These are phyloP conservation scores for Eupithecia insigniata DNA, from an alignment of 2,888 invertebrate species.

Conservation along the genomic window DNA sequence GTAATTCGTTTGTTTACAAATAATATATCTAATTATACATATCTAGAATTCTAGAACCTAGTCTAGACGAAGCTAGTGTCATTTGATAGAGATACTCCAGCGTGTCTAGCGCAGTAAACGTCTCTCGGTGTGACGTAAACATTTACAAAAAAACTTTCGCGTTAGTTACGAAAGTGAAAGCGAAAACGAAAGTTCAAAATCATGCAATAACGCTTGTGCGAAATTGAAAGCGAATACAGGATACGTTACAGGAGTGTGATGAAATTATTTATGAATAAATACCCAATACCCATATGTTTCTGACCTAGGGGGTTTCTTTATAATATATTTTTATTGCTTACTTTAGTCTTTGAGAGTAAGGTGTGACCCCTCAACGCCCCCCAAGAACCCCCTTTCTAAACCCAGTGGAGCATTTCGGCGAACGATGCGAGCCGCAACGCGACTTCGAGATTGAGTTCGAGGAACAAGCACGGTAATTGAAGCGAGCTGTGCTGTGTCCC, in stretches of 20 bases:
- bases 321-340: background rate
- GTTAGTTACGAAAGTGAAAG: constrained; percentile 49
- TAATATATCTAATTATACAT: no score
- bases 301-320: background rate
- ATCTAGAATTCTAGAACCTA: background rate
- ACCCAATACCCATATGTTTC: no score
- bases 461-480: no score
- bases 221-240: constrained; percentile 43
- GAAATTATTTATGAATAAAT: constrained; percentile 10
- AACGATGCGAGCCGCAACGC: no score
- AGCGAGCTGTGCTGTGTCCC: no score
- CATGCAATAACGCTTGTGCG: constrained; percentile 44
- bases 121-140: constrained; percentile 47
- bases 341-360: background rate
- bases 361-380: no score
- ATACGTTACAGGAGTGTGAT: constrained; percentile 38
- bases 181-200: constrained; percentile 50
- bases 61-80: background rate
- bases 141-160: constrained; percentile 49
- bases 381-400: no score
- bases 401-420: no score
- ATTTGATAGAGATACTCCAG: constrained; percentile 22
- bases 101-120: constrained; percentile 44
- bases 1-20: background rate
- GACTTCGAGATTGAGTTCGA: no score